These are phyloP conservation scores for Ornithoptera priamus DNA, from an alignment of 2,888 invertebrate genomes.

Conservation along the genomic window DNA sequence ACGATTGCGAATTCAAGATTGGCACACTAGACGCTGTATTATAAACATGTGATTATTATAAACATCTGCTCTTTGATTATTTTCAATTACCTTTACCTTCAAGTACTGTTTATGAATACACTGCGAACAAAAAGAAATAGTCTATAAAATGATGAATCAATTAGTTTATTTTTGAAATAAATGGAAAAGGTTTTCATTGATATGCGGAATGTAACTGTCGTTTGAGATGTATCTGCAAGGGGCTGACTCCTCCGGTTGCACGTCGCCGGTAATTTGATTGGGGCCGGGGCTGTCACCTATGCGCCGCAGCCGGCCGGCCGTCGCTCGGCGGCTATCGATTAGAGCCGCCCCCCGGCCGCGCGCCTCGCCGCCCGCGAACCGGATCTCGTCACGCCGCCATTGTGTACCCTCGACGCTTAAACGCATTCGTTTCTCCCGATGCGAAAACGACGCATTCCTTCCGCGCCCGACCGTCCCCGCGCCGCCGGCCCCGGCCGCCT, in stretches of 20 bases:
- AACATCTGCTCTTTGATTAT: not conserved
- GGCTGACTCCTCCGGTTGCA: conserved; percentile 25
- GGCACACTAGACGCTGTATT: not conserved
- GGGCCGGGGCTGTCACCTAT: conserved; percentile 78
- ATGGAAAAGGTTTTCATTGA: conserved; percentile 33
- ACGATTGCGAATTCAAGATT: conserved; percentile 18
- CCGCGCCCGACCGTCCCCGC: conserved; percentile 71
- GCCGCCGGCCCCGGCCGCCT: conserved; percentile 47
- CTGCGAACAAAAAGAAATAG: too few relatives aligned
- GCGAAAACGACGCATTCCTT: conserved; percentile 81
- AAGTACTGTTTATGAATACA: too few relatives aligned
- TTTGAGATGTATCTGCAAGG: conserved; percentile 39
- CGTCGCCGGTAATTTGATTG: conserved; percentile 76
- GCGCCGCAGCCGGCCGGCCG: conserved; percentile 78
- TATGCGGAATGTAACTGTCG: conserved; percentile 29
- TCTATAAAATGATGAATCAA: too few relatives aligned
- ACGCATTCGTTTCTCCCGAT: conserved; percentile 81
- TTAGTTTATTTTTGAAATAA: not conserved
- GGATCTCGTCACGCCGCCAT: conserved; percentile 81
- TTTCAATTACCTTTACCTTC: not conserved
- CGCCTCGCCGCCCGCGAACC: conserved; percentile 76
- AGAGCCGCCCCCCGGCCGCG: conserved; percentile 54
- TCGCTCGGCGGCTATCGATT: conserved; percentile 80
- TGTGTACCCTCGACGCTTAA: conserved; percentile 80
- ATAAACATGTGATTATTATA: not conserved